A percentile compares a stretch with the other conserved stretches of the same genome.
Evolutionary conservation across 2,888 invertebrate genomes (phyloP).

Genomic region (Ryuthela nishihirai): DNA sequence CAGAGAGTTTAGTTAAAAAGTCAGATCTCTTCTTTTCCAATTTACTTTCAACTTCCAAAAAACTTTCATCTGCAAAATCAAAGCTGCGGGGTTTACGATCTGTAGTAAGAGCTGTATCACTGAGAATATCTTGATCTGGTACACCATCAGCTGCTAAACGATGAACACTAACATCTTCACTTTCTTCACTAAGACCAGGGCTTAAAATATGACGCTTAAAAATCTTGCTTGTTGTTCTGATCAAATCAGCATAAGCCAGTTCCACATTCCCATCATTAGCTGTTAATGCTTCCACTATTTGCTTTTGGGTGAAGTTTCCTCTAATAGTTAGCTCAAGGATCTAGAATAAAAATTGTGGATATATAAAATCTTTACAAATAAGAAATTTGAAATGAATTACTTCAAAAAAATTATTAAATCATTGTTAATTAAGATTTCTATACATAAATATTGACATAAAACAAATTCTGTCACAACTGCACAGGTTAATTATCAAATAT

Average conservation of each 20-base stretch:
- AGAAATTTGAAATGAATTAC: background rate
- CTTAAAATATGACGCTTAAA: slow-evolving; percentile 26
- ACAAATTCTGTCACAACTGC: too few species aligned
- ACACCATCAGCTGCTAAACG: slow-evolving; percentile 6
- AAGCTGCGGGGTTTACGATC: background rate
- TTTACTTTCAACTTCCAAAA: background rate
- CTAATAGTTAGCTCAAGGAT: slow-evolving; percentile 61
- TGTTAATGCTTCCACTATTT: slow-evolving; percentile 67
- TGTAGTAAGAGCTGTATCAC: too few species aligned
- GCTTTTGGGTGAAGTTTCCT: slow-evolving; percentile 67
- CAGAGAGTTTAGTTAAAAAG: slow-evolving; percentile 24
- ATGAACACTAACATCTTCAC: slow-evolving; percentile 16
- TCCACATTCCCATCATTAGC: slow-evolving; percentile 69
- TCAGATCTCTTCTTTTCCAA: slow-evolving; percentile 32
- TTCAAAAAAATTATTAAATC: too few species aligned
- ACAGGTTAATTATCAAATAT: too few species aligned
- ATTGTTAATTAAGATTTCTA: too few species aligned
- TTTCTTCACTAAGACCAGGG: slow-evolving; percentile 30
- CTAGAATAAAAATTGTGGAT: slow-evolving; percentile 47
- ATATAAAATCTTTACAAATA: background rate
- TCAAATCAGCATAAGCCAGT: slow-evolving; percentile 65
- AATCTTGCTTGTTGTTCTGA: slow-evolving; percentile 64
- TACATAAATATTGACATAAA: too few species aligned
- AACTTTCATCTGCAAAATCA: background rate
- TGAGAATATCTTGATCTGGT: too few species aligned